Conservation (phyloP, 2,888 invertebrate genomes). For the Tupiocoris notatus region DNA sequence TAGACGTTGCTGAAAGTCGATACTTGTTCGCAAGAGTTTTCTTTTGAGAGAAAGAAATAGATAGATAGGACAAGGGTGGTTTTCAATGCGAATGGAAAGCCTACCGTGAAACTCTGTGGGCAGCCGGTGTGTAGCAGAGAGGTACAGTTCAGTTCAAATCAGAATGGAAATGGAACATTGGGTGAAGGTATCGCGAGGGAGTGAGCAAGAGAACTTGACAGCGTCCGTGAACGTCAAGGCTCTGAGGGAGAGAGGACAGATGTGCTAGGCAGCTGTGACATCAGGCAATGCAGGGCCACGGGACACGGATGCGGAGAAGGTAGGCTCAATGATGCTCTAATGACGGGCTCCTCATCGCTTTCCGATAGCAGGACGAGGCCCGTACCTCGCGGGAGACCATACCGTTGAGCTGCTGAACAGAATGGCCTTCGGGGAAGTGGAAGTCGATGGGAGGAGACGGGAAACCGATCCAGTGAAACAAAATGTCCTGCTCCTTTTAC, state of each 20-base stretch:
- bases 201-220: background rate
- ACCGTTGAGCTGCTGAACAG: conserved; percentile 9
- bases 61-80: background rate
- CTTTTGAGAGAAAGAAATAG: background rate
- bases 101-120: background rate
- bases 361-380: conserved; percentile 31
- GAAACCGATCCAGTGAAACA: background rate
- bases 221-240: background rate
- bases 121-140: background rate
- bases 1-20: background rate
- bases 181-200: background rate
- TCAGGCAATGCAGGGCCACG: background rate
- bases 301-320: background rate
- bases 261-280: conserved; percentile 40
- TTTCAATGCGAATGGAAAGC: background rate
- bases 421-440: conserved; percentile 18
- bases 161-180: background rate
- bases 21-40: background rate
- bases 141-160: background rate
- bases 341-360: conserved; percentile 41
- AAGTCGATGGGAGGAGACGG: background rate
- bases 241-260: conserved; percentile 16
- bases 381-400: background rate
- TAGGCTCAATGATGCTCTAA: conserved; percentile 38
- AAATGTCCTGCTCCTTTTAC: background rate